Evolutionary conservation across 64 coral and sea anemone species (phyloP).

Genomic region (Pocillopora damicornis): DNA sequence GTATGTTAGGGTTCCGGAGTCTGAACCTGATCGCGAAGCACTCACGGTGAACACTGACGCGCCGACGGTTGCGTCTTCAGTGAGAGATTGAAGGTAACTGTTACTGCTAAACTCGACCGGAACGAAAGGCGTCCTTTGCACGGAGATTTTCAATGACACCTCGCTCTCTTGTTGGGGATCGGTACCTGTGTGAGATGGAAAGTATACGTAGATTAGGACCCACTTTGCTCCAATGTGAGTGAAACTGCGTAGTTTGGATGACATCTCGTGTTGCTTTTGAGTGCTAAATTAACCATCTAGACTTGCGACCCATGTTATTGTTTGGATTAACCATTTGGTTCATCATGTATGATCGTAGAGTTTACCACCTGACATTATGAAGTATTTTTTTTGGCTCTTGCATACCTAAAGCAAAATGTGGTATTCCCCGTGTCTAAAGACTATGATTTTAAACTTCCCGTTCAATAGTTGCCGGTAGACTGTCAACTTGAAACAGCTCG

Average conservation of each 20-base stretch:
- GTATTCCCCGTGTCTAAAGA: too few species aligned
- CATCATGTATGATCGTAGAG: too few species aligned
- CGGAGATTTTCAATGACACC: conserved; percentile 64
- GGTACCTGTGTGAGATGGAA: conserved; percentile 18
- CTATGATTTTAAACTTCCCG: too few species aligned
- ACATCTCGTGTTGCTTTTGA: neutral
- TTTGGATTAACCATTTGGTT: too few species aligned
- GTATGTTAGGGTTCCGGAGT: conserved; percentile 19
- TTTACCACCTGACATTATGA: too few species aligned
- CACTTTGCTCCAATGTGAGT: neutral
- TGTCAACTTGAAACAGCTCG: too few species aligned
- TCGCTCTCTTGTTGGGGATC: conserved; percentile 34
- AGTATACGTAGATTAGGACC: neutral
- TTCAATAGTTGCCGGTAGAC: too few species aligned
- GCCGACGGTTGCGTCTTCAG: conserved; percentile 19
- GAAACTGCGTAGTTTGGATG: neutral
- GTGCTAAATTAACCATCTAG: too few species aligned
- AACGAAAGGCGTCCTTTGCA: conserved; percentile 22
- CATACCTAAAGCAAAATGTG: too few species aligned
- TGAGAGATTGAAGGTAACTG: conserved; percentile 38
- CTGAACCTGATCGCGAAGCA: conserved; percentile 44
- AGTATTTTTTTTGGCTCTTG: too few species aligned
- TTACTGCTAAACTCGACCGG: conserved; percentile 42
- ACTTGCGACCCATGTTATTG: too few species aligned
- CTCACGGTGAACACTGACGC: conserved; percentile 43